phyloP scores from a whole-genome alignment of 2,113 vertebrate genomes.

The Tapirus terrestris region DNA sequence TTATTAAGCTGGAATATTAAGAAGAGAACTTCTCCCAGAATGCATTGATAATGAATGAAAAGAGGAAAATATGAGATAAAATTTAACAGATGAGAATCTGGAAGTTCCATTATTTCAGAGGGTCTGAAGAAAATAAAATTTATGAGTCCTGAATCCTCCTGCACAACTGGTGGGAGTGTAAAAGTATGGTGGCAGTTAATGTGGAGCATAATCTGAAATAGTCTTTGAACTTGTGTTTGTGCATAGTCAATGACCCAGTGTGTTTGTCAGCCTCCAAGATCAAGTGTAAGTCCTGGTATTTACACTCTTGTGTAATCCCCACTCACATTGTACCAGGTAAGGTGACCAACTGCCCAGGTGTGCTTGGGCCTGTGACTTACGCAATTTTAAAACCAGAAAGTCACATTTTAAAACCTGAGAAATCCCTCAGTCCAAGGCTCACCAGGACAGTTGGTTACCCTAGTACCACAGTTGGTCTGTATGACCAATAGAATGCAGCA shows the following conservation, averaged over 20 bases:
- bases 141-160: not conserved
- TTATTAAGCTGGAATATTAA: not conserved
- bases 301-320: not conserved
- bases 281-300: not conserved
- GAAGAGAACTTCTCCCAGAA: not conserved
- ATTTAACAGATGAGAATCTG: not conserved
- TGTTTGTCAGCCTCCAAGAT: not conserved
- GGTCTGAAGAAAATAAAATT: not conserved
- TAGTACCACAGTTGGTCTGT: not conserved
- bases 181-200: not conserved
- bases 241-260: not conserved
- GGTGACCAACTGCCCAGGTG: not conserved
- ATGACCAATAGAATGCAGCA: not conserved
- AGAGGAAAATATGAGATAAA: not conserved
- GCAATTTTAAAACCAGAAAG: not conserved
- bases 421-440: not conserved
- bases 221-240: not conserved
- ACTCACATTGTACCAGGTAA: not conserved
- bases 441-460: not conserved
- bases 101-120: not conserved
- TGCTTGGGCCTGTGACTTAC: not conserved
- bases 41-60: not conserved
- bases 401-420: not conserved
- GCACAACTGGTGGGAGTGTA: not conserved
- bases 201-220: not conserved